phyloP scores from a whole-genome alignment of 2,888 invertebrate genomes.

The Amblyteles armatorius region DNA sequence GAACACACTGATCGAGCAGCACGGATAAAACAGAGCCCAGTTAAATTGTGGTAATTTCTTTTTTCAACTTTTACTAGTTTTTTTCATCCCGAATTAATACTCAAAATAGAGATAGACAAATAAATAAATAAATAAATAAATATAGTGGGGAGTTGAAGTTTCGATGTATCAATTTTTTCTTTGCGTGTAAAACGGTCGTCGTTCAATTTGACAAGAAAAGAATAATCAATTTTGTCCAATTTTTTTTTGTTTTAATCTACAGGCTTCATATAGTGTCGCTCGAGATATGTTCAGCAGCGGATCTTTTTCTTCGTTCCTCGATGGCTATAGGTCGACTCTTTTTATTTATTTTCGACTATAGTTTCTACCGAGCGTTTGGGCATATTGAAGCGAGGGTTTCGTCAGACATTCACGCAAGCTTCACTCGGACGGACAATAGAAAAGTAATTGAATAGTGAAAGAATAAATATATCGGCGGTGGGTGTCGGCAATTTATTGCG shows the following conservation, averaged over 20 bases:
- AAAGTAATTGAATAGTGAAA: conserved; percentile 66
- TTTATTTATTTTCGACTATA: conserved; percentile 1
- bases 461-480: conserved; percentile 56
- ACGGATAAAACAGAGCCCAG: conserved; percentile 89
- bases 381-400: conserved; percentile 54
- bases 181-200: conserved; percentile 2
- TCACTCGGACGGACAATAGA: conserved; percentile 81
- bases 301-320: conserved; percentile 42
- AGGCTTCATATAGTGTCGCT: conserved; percentile 36
- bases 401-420: conserved; percentile 80
- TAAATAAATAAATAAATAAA: conserved; percentile 63
- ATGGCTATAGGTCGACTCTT: conserved; percentile 18
- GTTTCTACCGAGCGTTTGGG: conserved; percentile 58
- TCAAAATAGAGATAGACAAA: conserved; percentile 69
- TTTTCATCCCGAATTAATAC: conserved; percentile 68
- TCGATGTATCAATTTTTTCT: background rate
- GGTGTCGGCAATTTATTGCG: conserved; percentile 6
- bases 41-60: conserved; percentile 81
- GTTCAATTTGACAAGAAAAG: background rate
- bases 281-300: conserved; percentile 48
- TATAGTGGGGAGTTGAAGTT: conserved; percentile 57
- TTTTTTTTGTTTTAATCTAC: conserved; percentile 31
- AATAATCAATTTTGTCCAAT: conserved; percentile 23
- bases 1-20: conserved; percentile 96
- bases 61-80: conserved; percentile 38